Conservation (phyloP, 2,797 vertebrate species). For the Selene dorsalis region DNA sequence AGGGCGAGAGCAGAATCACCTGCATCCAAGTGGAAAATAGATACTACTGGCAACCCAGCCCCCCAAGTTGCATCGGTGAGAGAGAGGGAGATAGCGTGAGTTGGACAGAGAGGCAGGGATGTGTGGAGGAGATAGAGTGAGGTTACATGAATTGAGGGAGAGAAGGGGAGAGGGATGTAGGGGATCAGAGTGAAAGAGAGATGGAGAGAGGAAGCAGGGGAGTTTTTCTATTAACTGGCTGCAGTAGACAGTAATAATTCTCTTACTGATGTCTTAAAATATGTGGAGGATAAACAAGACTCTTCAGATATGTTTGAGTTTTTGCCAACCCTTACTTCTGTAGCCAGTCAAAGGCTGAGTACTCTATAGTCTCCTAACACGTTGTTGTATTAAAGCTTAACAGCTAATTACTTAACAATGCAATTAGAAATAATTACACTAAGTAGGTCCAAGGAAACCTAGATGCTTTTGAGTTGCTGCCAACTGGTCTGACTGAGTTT, state of each 20-base stretch:
- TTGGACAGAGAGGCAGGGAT: conserved; percentile 27
- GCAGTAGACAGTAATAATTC: conserved; percentile 45
- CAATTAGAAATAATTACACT: conserved; percentile 71
- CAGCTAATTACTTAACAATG: conserved; percentile 71
- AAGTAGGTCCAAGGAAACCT: conserved; percentile 64
- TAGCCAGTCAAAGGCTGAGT: conserved; percentile 49
- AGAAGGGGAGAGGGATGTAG: conserved; percentile 21
- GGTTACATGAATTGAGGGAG: conserved; percentile 34
- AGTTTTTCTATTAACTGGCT: conserved; percentile 56
- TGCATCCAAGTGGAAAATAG: conserved; percentile 99
- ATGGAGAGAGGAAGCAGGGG: conserved; percentile 28
- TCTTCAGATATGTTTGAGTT: conserved; percentile 52
- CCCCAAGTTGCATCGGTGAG: conserved; percentile 97
- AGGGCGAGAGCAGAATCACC: conserved; percentile 96
- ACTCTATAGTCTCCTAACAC: conserved; percentile 41
- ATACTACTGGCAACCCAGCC: conserved; percentile 99
- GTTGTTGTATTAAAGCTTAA: conserved; percentile 64
- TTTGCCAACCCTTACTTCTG: conserved; percentile 56
- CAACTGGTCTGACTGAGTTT: conserved; percentile 39
- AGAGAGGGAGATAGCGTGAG: conserved; percentile 39
- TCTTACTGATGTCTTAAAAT: conserved; percentile 48
- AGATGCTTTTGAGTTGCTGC: conserved; percentile 57
- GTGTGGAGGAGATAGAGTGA: conserved; percentile 35
- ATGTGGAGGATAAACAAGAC: conserved; percentile 57
- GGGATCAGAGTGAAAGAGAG: conserved; percentile 43